Percentiles rank a stretch among this genome's conserved stretches.
phyloP scores from a whole-genome alignment of 2,888 invertebrate species.

The Lasioglossum leucozonium region DNA sequence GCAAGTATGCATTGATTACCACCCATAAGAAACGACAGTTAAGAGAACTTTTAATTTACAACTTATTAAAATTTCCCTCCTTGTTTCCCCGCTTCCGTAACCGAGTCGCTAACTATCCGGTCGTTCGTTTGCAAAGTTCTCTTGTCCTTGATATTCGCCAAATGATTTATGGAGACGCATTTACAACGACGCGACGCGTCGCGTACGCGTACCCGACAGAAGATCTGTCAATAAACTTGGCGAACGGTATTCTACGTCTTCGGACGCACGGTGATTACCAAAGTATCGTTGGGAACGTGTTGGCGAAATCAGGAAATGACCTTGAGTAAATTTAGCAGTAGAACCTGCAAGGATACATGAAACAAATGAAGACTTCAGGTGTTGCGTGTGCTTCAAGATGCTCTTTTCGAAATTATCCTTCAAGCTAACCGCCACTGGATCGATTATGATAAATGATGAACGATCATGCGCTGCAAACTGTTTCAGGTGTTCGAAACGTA shows the following conservation, averaged over 20 bases:
- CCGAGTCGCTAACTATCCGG: constrained; percentile 59
- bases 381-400: neutral
- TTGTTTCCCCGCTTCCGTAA: constrained; percentile 41
- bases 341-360: neutral
- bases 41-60: constrained; percentile 77
- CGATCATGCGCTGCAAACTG: neutral
- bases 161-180: constrained; percentile 77
- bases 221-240: constrained; percentile 72
- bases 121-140: constrained; percentile 52
- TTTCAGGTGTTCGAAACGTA: neutral
- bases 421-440: neutral
- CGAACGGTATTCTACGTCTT: constrained; percentile 70
- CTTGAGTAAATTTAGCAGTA: neutral
- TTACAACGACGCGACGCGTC: constrained; percentile 63
- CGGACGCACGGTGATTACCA: neutral
- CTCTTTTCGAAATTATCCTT: neutral
- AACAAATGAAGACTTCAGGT: constrained; percentile 1
- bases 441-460: neutral
- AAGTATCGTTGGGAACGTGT: neutral
- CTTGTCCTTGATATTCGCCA: constrained; percentile 70
- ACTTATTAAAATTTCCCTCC: constrained; percentile 74
- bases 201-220: constrained; percentile 57
- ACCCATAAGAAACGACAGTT: constrained; percentile 76
- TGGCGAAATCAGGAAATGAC: constrained; percentile 11
- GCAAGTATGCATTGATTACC: constrained; percentile 74